Evolutionary conservation across 2,797 vertebrate species (phyloP).

Genomic region (Silurus aristotelis): DNA sequence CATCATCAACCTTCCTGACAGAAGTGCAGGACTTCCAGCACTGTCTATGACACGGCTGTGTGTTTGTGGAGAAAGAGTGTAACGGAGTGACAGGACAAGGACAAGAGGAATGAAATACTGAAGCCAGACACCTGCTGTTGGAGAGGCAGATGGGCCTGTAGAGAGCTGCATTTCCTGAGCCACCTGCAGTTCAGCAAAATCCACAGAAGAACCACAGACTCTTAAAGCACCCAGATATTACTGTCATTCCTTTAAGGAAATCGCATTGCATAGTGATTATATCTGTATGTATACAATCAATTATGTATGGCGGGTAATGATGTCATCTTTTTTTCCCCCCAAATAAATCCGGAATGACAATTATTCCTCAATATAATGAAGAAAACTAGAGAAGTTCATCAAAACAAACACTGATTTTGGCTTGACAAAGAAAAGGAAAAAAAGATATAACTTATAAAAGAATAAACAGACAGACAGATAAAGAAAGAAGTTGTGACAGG

Average conservation of each 20-base stretch:
- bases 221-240: neutral
- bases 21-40: no score
- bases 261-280: neutral
- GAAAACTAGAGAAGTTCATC: no score
- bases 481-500: no score
- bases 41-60: neutral
- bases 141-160: conserved; percentile 38
- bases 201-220: no score
- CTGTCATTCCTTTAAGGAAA: neutral
- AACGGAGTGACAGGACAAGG: conserved; percentile 2
- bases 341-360: neutral
- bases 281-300: neutral
- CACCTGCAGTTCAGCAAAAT: neutral
- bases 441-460: no score
- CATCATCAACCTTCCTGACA: neutral
- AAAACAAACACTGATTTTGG: no score
- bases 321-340: neutral
- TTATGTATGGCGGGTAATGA: neutral
- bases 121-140: conserved; percentile 34
- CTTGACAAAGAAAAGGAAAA: no score
- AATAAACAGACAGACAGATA: no score
- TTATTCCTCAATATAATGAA: neutral
- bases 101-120: neutral
- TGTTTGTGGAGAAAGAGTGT: neutral
- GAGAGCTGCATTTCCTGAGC: conserved; percentile 19